Conservation (phyloP, 2,888 invertebrate species). For the Ichneumoninae sp. region DNA sequence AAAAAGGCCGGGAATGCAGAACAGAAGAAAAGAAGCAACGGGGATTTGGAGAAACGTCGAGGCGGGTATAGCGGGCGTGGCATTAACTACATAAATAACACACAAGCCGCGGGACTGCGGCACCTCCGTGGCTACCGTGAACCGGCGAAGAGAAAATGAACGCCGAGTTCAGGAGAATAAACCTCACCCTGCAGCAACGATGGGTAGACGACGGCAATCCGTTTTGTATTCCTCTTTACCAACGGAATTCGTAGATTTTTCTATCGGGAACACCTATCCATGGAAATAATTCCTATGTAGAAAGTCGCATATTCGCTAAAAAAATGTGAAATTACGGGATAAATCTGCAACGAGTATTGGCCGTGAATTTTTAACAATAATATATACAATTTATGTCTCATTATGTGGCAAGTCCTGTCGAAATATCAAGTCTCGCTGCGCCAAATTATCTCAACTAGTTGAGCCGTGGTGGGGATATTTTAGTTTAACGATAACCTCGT, state of each 20-base stretch:
- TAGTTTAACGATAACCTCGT: neutral
- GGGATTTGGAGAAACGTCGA: slow-evolving; percentile 76
- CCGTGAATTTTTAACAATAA: neutral
- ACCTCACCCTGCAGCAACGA: slow-evolving; percentile 30
- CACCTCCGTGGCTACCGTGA: slow-evolving; percentile 16
- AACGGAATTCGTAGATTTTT: neutral
- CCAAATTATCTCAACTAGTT: neutral
- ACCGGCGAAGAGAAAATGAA: slow-evolving; percentile 58
- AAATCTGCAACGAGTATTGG: neutral
- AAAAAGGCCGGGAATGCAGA: slow-evolving; percentile 53
- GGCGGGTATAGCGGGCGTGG: slow-evolving; percentile 76
- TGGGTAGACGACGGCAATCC: slow-evolving; percentile 21
- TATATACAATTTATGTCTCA: neutral
- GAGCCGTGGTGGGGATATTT: neutral
- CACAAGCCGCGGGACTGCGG: slow-evolving; percentile 66
- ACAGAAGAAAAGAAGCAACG: slow-evolving; percentile 58
- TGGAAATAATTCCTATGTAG: neutral
- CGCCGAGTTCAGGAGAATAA: slow-evolving; percentile 56
- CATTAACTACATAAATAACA: slow-evolving; percentile 81
- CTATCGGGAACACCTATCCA: neutral
- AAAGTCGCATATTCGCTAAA: slow-evolving; percentile 18
- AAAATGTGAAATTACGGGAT: slow-evolving; percentile 21
- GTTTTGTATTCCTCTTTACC: slow-evolving; percentile 42
- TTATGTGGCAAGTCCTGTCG: neutral
- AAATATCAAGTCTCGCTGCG: neutral